These are phyloP conservation scores for Alaudala cheleensis DNA, from an alignment of 2,113 vertebrate genomes.

Conservation along the genomic window DNA sequence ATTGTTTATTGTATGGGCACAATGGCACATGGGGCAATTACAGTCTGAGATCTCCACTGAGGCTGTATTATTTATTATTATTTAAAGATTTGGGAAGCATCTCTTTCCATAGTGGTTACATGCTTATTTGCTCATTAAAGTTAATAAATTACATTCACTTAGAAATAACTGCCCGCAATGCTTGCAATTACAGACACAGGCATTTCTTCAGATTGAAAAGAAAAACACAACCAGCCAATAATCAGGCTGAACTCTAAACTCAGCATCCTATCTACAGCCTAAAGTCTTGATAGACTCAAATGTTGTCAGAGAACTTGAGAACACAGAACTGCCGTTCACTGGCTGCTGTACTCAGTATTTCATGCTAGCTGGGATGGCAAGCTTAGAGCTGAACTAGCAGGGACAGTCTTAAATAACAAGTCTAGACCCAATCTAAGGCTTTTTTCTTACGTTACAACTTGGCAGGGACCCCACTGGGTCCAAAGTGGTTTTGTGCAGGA, in stretches of 20 bases:
- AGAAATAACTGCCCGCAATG: neutral
- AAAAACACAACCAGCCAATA: neutral
- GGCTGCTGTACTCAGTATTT: neutral
- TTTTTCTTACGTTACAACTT: neutral
- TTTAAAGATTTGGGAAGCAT: neutral
- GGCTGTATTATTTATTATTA: conserved; percentile 7
- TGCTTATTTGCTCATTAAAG: conserved; percentile 28
- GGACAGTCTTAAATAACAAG: neutral
- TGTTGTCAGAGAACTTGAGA: neutral
- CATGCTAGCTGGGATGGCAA: fast-evolving
- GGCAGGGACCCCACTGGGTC: neutral
- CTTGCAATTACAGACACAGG: neutral
- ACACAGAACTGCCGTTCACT: neutral
- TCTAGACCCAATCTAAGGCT: neutral
- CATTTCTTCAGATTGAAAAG: neutral
- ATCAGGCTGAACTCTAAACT: neutral
- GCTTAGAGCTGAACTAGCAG: neutral
- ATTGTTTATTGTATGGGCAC: neutral
- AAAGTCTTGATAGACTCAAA: neutral
- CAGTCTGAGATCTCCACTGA: neutral
- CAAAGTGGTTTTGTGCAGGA: fast-evolving
- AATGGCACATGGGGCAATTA: neutral
- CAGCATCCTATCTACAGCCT: neutral
- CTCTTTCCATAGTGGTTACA: neutral
- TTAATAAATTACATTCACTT: neutral